Base-by-base conservation (phyloP, 2,888 invertebrate genomes). In the Diloba caeruleocephala region DNA sequence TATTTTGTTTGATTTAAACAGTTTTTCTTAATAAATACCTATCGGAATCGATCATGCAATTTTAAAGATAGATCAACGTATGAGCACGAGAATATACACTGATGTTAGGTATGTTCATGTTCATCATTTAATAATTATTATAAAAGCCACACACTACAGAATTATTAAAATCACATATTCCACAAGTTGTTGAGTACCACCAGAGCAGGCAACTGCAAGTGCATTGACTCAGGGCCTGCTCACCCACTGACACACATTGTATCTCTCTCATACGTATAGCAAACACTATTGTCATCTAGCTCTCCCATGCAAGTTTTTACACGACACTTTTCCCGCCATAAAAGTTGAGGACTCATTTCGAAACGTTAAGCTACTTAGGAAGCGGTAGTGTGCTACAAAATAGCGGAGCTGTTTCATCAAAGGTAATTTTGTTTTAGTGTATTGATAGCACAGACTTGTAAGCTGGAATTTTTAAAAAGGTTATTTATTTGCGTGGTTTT, bases 211-310 rank as follows among this genome's bases (percentile, higher is more conserved):
- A 59, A 59, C 32, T 50, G 71, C 81, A 81, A 85, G 88, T 86
- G 84, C 88, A 81, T 85, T 84, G 87, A 88, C 90, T 79, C 79
- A 78, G 76, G 79, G 75, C 80, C 73, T 61, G 72, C 71, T 86
- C 82, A 87, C 90, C 90, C 82, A 92, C 88, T 92, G 83, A 91
- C 92, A 91, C 79, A 89, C 78, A 82, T 88, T 74, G 46, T 56
- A 17, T 79, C 83, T 76, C 78, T 77, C 71, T 85, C 85, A 37
- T 78, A 79, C 82, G 36, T 65, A 51, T 51, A 8, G 6, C 23
- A 4, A 15, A 31, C 37, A 57, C 15, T 49, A 59, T 79, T 61
- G 15, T 26, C 50, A 36, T 88, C 85, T 71, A 78, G 36, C 33
- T 87, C 76, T 5, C 54, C 26, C 80, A 54, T 68, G 68, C 79